Evolutionary conservation across 2,113 vertebrate genomes (phyloP), one percentile per base, ranked within the genome.

Genomic region (Perca fluviatilis): DNA sequence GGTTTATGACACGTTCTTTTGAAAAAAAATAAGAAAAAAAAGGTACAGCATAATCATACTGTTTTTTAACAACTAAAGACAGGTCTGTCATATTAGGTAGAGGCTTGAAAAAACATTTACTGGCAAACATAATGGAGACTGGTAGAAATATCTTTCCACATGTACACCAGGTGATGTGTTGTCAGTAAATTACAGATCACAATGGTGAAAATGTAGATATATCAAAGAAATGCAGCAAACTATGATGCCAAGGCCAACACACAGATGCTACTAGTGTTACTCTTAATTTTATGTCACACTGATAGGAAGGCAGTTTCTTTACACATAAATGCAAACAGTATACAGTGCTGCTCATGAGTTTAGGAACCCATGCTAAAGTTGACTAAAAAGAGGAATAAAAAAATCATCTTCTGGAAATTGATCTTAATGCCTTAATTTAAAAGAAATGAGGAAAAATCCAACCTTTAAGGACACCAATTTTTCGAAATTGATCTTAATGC

Each of bases 171-270:
- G 18, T 53, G 11, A 43, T 47, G 75, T 66, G n/a, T 79, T 63
- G 67, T 72, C 71, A 68, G 25, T 30, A 36, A 36, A 65, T 65
- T 15, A 46, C 73, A 64, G 46, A 27, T 74, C 62, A 70, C 16
- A 19, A n/a, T 54, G 18, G 6, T 40, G 49, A 69, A 40, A 30
- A 27, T 21, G 14, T 18, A 77, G 50, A 77, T 6, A 18, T n/a
- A 30, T 1, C 23, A 58, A 1, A 53, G 54, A 70, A 60, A 60
- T 21, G 11, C 40, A 80, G 5, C 30, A 33, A 4, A 33, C 30
- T 33, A 33, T 33, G 30, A 33, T 33, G 30, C 30, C 30, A 33
- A 33, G 30, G 30, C 30, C 30, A 5, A 79, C 56, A 84, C 30
- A 82, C 50, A 73, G 50, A 72, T 27, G 33, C 36, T 36, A 33